Base-by-base conservation (phyloP, 2,888 invertebrate species). In the Cepaea hortensis region DNA sequence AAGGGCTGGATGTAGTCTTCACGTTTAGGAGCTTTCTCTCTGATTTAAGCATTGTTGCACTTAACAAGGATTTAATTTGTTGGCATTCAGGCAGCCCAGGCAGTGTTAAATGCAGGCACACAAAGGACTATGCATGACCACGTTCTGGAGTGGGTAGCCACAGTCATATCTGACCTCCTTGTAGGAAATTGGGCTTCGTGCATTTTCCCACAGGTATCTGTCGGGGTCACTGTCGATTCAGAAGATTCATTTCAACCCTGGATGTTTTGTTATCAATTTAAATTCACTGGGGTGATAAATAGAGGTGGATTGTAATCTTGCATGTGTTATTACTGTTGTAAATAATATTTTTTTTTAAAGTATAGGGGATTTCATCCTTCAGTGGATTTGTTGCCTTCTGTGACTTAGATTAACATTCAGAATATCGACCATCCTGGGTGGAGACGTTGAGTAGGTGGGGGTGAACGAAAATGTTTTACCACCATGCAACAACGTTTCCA, bases 161-260 rank as follows among this genome's bases (percentile, higher is more conserved):
- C 9, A 61, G 77, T 9, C 55, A 20, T 55, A 23, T 79, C 48
- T 20, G n/a, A 61, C 61, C 61, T 61, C 15, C n/a, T 3, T 79
- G n/a, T 23, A 20, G 61, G 13, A 79, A 61, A 55, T 5, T 18
- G 9, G 61, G 23, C n/a, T 61, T 61, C 6, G 0, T 11, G 23
- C n/a, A 79, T 46, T 73, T 79, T 79, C 77, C 77, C 77, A 79
- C 61, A 79, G 61, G 61, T 61, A 3, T 23, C n/a, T n/a, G n/a
- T 23, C 23, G 77, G 23, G 77, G 13, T 23, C 55, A 20, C 9
- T 35, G 61, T 2, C 11, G 20, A 61, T 55, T 55, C 20, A 79
- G 61, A 15, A 11, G 11, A 73, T n/a, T 68, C 46, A 55, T 55
- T 61, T 61, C 61, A 11, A 11, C 61, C 23, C 11, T 23, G 61